Base-by-base conservation (phyloP, 2,888 invertebrate genomes). In the Drosophila austrosaltans region DNA sequence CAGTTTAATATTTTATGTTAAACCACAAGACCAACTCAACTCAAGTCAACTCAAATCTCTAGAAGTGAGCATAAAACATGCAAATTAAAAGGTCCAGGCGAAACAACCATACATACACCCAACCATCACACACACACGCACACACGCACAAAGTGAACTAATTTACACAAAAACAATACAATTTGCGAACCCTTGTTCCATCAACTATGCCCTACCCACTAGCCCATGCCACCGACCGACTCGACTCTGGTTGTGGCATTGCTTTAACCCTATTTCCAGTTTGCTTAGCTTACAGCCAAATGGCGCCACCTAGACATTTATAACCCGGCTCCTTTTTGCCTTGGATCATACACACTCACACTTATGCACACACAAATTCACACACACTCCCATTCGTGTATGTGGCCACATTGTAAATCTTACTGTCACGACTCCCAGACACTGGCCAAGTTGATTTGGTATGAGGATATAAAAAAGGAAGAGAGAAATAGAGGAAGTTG, bases 1-100 rank as follows among this genome's bases (percentile, higher is more conserved):
- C 83, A 66, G 87, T 65, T 85, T 87, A 89, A 85, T 85, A 85
- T 85, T 88, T 85, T 81, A 89, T 89, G 84, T 87, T 69, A 76
- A 82, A 72, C 89, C 87, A 72, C 84, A 89, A 62, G 74, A 75
- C 79, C 81, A 32, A 59, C 69, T 68, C 44, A 53, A 16, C 63
- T 69, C 75, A 48, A 48, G 48, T 48, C 69, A 78, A 87, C 83
- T 81, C 75, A 86, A 86, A 83, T 83, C 89, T 89, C 87, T 87
- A 82, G 88, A 88, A 89, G 89, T 88, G 90, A 81, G 75, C 87
- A 85, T 89, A 89, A 85, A 89, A 89, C 90, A 85, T 85, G 85
- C 89, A 85, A 85, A 85, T 85, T 85, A 85, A 89, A 89, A 89
- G 89, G 89, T 77, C 89, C 89, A 74, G 88, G 88, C 87, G 89